phyloP scores from a whole-genome alignment of 1,140 invertebrate genomes.

The Drosophila punjabiensis region DNA sequence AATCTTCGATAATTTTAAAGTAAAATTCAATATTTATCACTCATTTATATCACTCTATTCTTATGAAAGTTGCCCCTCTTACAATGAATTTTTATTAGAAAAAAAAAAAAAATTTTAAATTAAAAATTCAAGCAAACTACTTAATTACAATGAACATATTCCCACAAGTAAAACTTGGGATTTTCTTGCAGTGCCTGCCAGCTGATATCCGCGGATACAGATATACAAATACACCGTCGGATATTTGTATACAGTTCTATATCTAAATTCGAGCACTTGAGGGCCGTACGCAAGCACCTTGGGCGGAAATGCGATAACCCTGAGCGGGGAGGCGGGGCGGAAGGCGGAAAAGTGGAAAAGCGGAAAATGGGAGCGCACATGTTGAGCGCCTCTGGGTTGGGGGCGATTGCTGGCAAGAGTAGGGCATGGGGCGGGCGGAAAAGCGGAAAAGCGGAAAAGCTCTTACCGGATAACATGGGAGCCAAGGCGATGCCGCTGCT shows the following conservation, averaged over 20 bases:
- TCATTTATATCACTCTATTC: too few relatives aligned
- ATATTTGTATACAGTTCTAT: slow-evolving; percentile 38
- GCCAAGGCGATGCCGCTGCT: slow-evolving; percentile 72
- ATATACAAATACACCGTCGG: slow-evolving; percentile 27
- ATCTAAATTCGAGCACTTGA: slow-evolving; percentile 62
- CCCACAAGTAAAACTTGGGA: not conserved
- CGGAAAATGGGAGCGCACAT: slow-evolving; percentile 48
- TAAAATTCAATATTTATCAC: not conserved
- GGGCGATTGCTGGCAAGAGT: not conserved
- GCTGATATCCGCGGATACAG: slow-evolving; percentile 20
- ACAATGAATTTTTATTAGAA: too few relatives aligned
- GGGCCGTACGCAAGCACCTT: slow-evolving; percentile 66
- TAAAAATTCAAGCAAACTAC: not conserved
- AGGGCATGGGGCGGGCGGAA: not conserved
- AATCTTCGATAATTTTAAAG: not conserved
- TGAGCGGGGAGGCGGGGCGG: slow-evolving; percentile 53
- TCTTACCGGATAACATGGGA: slow-evolving; percentile 81
- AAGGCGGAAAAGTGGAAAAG: slow-evolving; percentile 27
- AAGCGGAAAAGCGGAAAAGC: slow-evolving; percentile 15
- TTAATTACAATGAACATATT: not conserved
- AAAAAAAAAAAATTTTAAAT: too few relatives aligned
- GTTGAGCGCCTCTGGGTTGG: slow-evolving; percentile 20
- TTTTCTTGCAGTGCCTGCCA: slow-evolving; percentile 14
- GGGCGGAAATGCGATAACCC: slow-evolving; percentile 82
- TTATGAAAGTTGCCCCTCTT: too few relatives aligned